These are phyloP conservation scores for Actinia tenebrosa DNA, from an alignment of 64 coral and sea anemone genomes.

Conservation along the genomic window DNA sequence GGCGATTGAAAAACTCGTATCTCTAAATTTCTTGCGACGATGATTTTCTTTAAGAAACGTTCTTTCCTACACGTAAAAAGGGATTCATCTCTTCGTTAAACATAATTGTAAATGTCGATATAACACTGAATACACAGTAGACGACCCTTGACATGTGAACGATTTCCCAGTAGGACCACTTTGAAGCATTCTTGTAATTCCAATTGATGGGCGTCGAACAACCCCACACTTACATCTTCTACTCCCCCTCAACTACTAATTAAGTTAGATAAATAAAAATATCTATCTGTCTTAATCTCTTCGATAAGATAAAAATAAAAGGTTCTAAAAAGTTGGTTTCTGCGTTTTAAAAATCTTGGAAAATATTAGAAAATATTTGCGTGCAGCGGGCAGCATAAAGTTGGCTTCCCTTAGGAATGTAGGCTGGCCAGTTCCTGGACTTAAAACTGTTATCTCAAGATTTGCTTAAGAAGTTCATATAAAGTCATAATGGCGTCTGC, in stretches of 20 bases:
- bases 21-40: neutral
- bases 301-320: neutral
- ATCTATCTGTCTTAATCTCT: neutral
- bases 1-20: neutral
- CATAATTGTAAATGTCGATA: neutral
- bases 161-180: neutral
- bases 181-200: constrained; percentile 1
- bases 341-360: neutral
- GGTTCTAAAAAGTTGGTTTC: neutral
- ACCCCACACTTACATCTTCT: neutral
- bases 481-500: neutral
- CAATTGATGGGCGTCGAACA: neutral
- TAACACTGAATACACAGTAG: neutral
- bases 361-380: neutral
- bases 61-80: neutral
- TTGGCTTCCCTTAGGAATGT: neutral
- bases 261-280: neutral
- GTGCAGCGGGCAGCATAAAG: neutral
- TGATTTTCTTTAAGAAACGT: neutral
- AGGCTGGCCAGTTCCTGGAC: neutral
- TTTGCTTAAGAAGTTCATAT: neutral
- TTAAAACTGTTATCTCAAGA: neutral
- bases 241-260: neutral
- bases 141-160: neutral
- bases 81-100: neutral